These are phyloP conservation scores for Chelonia mydas DNA, from an alignment of 2,797 vertebrate genomes.

Conservation along the genomic window DNA sequence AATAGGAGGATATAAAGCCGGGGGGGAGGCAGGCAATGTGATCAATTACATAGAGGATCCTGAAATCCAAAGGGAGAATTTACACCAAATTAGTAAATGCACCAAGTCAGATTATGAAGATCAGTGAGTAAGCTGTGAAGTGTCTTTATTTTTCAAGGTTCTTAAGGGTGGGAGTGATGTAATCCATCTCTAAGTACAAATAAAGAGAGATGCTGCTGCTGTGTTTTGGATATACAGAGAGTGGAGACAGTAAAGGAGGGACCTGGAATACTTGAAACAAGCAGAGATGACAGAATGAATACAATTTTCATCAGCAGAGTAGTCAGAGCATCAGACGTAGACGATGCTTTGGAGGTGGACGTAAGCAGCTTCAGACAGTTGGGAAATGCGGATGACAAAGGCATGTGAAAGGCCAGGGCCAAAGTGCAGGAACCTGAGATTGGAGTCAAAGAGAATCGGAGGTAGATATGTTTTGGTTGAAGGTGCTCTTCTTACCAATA, in stretches of 20 bases:
- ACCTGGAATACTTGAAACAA: conserved; percentile 12
- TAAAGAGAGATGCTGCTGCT: not conserved
- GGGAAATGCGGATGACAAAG: not conserved
- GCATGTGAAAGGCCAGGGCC: not conserved
- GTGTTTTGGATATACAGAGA: not conserved
- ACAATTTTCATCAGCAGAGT: not conserved
- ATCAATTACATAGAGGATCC: not conserved
- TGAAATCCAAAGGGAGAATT: not conserved
- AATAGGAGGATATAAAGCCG: not conserved
- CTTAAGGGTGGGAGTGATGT: not conserved
- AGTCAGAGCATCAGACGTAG: conserved; percentile 1
- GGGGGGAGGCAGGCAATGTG: not conserved
- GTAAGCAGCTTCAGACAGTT: not conserved
- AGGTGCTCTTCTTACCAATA: not conserved
- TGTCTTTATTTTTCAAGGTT: not conserved
- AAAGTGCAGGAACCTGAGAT: not conserved
- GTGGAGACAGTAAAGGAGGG: not conserved
- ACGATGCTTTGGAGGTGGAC: not conserved
- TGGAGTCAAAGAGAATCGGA: not conserved
- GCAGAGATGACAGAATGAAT: not conserved
- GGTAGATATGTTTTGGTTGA: not conserved
- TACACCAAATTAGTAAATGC: not conserved
- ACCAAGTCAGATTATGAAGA: not conserved
- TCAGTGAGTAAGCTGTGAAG: not conserved
- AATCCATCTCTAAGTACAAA: not conserved